Evolutionary conservation across 2,113 vertebrate species (phyloP), one percentile per base, ranked within the genome.

Genomic region (Miniopterus natalensis): DNA sequence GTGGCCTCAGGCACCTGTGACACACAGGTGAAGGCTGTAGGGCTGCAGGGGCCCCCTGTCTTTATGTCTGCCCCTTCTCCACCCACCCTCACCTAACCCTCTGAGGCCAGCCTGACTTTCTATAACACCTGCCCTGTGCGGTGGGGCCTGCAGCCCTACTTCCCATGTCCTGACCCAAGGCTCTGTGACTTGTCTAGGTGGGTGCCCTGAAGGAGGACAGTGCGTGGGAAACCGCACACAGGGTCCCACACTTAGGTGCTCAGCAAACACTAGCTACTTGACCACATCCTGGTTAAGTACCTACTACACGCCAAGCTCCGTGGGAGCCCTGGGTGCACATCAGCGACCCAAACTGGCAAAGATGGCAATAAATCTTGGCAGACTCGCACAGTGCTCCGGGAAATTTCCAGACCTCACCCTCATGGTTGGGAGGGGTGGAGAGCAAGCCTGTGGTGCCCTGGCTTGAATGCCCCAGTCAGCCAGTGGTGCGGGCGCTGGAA

Each of bases 391-490:
- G 0, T 1, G 36, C 25, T 2, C 11, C 25, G 40, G 70, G 73
- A 78, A 21, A 45, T 65, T 51, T 75, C 85, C 12, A 31, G 86
- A 66, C 61, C 21, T 12, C 5, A 11, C 42, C 23, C 45, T 65
- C 27, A 1, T 1, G 7, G 49, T 31, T 2, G 7, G 74, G 63
- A 20, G 45, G 79, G 89, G 7, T 31, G 45, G 90, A 47, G 73
- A 81, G 73, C 1, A 12, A 27, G 57, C 59, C 31, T 11, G 55
- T 1, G 10, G 78, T 2, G 23, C 57, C 73, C 20, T 42, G 88
- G 73, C 90, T 97, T 97, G 96, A 97, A 98, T 95, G 25, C 84
- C 59, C 36, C 84, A 95, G 97, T 97, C 97, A 90, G 98, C 97
- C 97, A 85, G 94, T 95, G 84, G 55, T 91, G 96, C 92, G 97